Evolutionary conservation across 2,888 invertebrate species (phyloP).

Genomic region (Teinopalpus imperialis): DNA sequence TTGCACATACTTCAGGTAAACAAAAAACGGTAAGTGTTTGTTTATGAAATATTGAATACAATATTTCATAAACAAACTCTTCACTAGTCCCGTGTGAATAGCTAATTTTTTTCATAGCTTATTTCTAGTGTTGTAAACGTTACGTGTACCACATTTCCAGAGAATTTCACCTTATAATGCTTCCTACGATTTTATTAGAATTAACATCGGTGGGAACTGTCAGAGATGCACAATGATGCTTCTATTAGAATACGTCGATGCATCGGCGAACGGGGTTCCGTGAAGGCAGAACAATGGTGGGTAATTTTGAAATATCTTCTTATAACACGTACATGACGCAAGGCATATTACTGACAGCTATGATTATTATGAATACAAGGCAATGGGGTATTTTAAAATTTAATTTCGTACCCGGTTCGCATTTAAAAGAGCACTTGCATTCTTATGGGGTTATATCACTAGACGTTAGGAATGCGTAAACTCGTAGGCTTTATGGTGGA

Average conservation of each 20-base stretch:
- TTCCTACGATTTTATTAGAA: slow-evolving; percentile 50
- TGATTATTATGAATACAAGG: slow-evolving; percentile 59
- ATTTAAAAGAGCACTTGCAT: slow-evolving; percentile 18
- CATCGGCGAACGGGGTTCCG: slow-evolving; percentile 63
- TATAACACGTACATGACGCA: slow-evolving; percentile 75
- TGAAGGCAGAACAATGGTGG: slow-evolving; percentile 76
- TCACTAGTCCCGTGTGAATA: slow-evolving; percentile 9
- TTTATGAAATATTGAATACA: too few species aligned
- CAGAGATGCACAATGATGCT: slow-evolving; percentile 62
- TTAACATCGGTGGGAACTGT: slow-evolving; percentile 58
- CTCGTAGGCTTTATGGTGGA: background rate
- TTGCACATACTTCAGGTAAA: too few species aligned
- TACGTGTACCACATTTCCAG: slow-evolving; percentile 39
- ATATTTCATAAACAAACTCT: slow-evolving; percentile 4
- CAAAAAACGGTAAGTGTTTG: too few species aligned
- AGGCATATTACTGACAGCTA: slow-evolving; percentile 48
- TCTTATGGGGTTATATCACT: slow-evolving; percentile 19
- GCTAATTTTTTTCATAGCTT: background rate
- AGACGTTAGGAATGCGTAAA: slow-evolving; percentile 7
- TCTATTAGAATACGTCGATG: slow-evolving; percentile 54
- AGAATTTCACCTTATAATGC: slow-evolving; percentile 41
- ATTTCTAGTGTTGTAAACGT: slow-evolving; percentile 24
- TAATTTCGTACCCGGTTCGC: slow-evolving; percentile 43
- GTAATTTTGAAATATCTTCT: slow-evolving; percentile 77
- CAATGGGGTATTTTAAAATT: slow-evolving; percentile 49